These are phyloP conservation scores for Phthorimaea operculella DNA, from an alignment of 1,140 invertebrate genomes.

Conservation along the genomic window DNA sequence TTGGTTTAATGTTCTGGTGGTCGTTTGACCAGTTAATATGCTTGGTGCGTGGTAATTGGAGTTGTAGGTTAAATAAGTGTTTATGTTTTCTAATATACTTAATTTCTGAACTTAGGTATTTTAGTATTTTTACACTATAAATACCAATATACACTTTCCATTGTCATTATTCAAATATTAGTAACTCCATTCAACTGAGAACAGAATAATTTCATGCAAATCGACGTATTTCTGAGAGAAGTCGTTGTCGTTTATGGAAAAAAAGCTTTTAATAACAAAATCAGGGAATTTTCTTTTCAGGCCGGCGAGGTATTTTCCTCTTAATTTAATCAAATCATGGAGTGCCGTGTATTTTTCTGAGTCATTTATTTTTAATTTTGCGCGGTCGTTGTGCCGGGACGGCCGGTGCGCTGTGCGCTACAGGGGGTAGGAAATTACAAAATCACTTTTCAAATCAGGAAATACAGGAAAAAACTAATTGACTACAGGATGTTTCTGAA, in stretches of 20 bases:
- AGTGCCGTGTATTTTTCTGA: constrained; percentile 53
- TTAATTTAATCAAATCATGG: constrained; percentile 63
- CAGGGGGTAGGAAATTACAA: background rate
- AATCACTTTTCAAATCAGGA: background rate
- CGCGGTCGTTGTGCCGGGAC: constrained; percentile 5
- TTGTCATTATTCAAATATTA: constrained; percentile 34
- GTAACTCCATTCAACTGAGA: constrained; percentile 26
- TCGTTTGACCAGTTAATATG: background rate
- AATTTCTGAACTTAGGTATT: too few relatives aligned
- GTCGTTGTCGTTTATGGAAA: constrained; percentile 26
- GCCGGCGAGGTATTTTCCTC: constrained; percentile 48
- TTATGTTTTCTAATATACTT: background rate
- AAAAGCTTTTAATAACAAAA: constrained; percentile 52
- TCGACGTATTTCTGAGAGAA: constrained; percentile 50
- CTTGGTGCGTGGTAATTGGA: background rate
- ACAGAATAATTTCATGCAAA: constrained; percentile 51
- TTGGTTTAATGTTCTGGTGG: background rate
- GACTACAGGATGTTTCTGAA: background rate
- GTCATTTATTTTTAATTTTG: constrained; percentile 64
- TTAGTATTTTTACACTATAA: background rate
- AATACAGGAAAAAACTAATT: background rate
- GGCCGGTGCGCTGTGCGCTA: background rate
- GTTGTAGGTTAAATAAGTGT: background rate
- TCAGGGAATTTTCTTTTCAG: constrained; percentile 25
- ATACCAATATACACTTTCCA: background rate